phyloP scores from a whole-genome alignment of 2,888 invertebrate species.

The Ectobius pallidus region DNA sequence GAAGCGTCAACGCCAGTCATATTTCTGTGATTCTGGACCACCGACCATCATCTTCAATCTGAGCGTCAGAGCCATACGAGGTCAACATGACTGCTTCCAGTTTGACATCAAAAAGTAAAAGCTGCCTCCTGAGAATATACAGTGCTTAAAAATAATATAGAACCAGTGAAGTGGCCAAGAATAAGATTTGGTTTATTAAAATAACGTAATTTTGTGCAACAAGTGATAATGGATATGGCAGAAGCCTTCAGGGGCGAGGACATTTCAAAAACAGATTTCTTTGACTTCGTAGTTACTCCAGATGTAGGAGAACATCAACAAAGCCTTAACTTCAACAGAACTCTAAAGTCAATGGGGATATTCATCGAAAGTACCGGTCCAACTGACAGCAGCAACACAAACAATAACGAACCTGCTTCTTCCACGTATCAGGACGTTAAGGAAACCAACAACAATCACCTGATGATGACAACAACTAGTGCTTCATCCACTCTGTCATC shows the following conservation, averaged over 20 bases:
- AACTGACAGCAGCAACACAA: conserved; percentile 70
- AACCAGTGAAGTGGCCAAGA: no score
- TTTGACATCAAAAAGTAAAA: not conserved
- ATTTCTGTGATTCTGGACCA: not conserved
- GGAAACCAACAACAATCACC: conserved; percentile 63
- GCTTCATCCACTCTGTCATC: conserved; percentile 33
- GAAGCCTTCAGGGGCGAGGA: conserved; percentile 80
- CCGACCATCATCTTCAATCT: not conserved
- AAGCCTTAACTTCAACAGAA: conserved; percentile 67
- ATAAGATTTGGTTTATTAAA: no score
- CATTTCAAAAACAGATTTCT: conserved; percentile 86
- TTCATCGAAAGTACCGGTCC: conserved; percentile 59
- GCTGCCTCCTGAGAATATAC: no score
- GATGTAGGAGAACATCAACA: conserved; percentile 71
- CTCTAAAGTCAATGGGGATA: conserved; percentile 71
- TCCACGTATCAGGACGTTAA: conserved; percentile 60
- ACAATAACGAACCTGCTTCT: conserved; percentile 57
- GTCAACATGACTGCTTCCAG: not conserved
- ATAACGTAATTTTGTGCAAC: no score
- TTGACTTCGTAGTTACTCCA: conserved; percentile 85
- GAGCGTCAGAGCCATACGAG: not conserved
- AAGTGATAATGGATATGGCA: conserved; percentile 77
- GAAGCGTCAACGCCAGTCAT: not conserved
- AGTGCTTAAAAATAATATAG: no score
- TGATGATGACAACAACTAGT: conserved; percentile 36